These are phyloP conservation scores for Babylonia areolata DNA, from an alignment of 1,140 invertebrate genomes.

Conservation along the genomic window DNA sequence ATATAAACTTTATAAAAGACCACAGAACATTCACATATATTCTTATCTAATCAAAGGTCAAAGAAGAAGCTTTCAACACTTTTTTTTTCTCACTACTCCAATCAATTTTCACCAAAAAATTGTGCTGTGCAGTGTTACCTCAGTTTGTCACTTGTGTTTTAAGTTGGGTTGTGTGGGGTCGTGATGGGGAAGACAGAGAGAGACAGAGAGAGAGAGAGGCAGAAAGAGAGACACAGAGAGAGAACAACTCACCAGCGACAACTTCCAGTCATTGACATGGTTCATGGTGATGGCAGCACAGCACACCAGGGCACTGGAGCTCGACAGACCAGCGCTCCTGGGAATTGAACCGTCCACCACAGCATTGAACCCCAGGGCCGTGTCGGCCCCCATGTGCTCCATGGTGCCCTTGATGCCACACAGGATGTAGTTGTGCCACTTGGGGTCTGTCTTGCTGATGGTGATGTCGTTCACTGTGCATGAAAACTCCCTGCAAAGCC, in stretches of 20 bases:
- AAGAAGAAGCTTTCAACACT: too few relatives aligned
- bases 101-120: too few relatives aligned
- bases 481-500: slow-evolving; percentile 63
- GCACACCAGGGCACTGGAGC: slow-evolving; percentile 97
- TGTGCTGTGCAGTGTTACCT: too few relatives aligned
- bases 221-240: too few relatives aligned
- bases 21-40: too few relatives aligned
- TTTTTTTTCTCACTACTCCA: too few relatives aligned
- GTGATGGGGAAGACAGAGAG: too few relatives aligned
- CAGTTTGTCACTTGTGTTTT: too few relatives aligned
- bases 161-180: too few relatives aligned
- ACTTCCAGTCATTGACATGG: slow-evolving; percentile 79
- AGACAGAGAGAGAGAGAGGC: too few relatives aligned
- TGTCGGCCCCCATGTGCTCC: slow-evolving; percentile 55
- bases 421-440: slow-evolving; percentile 96
- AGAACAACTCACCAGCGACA: slow-evolving; percentile 66
- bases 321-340: slow-evolving; percentile 94
- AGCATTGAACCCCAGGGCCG: slow-evolving; percentile 81
- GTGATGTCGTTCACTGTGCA: slow-evolving; percentile 74
- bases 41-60: too few relatives aligned
- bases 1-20: slow-evolving; percentile 78
- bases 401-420: slow-evolving; percentile 91
- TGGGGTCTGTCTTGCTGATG: slow-evolving; percentile 78
- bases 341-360: slow-evolving; percentile 92
- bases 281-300: slow-evolving; percentile 90